A percentile compares a stretch with the other conserved stretches of the same genome.
phyloP scores from a whole-genome alignment of 2,797 vertebrate genomes.

The Pachyuromys duprasi region DNA sequence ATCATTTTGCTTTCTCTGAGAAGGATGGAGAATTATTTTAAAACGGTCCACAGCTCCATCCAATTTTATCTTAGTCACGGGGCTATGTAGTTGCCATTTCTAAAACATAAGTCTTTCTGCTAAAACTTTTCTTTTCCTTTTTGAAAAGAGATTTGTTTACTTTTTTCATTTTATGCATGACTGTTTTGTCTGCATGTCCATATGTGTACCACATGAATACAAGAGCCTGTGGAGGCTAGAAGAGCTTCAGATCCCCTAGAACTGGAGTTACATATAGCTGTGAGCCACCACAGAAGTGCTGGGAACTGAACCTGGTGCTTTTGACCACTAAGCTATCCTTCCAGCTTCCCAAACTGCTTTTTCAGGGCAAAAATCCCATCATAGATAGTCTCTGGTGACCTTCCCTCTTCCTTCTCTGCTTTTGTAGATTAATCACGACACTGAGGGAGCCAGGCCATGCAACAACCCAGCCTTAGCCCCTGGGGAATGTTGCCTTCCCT shows the following conservation, averaged over 20 bases:
- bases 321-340: background rate
- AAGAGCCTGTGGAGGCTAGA: background rate
- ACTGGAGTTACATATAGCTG: background rate
- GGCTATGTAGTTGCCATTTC: background rate
- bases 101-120: background rate
- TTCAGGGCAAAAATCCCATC: background rate
- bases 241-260: background rate
- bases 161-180: background rate
- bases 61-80: background rate
- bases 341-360: background rate
- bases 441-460: background rate
- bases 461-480: background rate
- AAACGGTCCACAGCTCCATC: background rate
- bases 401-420: background rate
- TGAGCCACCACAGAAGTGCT: background rate
- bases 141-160: background rate
- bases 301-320: background rate
- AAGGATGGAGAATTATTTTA: conserved; percentile 51
- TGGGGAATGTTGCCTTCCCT: background rate
- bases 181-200: background rate
- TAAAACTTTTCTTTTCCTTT: conserved; percentile 20
- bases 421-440: background rate
- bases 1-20: background rate
- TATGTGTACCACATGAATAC: background rate
- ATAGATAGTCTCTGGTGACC: background rate